Evolutionary conservation across 2,113 vertebrate species (phyloP), one percentile per base, ranked within the genome.

Genomic region (Raja brachyura): DNA sequence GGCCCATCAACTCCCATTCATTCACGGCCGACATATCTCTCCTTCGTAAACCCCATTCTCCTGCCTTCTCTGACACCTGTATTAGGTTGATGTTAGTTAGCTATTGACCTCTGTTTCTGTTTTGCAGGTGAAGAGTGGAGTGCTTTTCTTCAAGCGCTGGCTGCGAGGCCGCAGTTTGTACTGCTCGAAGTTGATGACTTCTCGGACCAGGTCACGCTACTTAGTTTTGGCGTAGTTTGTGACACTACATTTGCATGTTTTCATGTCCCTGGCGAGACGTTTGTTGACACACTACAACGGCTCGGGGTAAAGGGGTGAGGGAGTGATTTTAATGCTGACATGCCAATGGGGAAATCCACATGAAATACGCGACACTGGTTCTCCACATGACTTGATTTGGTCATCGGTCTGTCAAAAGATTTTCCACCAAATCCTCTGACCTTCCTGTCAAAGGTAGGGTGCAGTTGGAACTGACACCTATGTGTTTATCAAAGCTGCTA

Each of bases 201-300:
- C 97, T 68, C 96, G 97, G 79, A 96, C 96, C 13, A 97, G 97
- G 93, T 97, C 97, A 14, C 97, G 97, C 56, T 97, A 97, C 94
- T 93, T 98, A 13, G 97, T 98, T 95, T 95, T 98, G 94, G 95
- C 94, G 0, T 98, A 98, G 95, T 94, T 98, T 93, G 66, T 98
- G 31, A 94, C 95, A 0, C 85, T 98, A 0, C 98, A 98, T 93
- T 93, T 97, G 90, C 28, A 97, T 0, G 94, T 98, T 31, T 93
- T 98, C 39, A 94, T 98, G 95, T 98, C 98, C 95, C 96, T 98
- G 94, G 93, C 95, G 0, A 97, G 98, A 0, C 94, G 95, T 78
- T 95, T 98, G 93, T 98, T 97, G 96, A 6, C 5, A 66, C 94
- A 92, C 31, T 25, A 39, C 2, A 4, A 70, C 48, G 88, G 48